Evolutionary conservation across 2,888 invertebrate species (phyloP).

Genomic region (Nezara viridula): DNA sequence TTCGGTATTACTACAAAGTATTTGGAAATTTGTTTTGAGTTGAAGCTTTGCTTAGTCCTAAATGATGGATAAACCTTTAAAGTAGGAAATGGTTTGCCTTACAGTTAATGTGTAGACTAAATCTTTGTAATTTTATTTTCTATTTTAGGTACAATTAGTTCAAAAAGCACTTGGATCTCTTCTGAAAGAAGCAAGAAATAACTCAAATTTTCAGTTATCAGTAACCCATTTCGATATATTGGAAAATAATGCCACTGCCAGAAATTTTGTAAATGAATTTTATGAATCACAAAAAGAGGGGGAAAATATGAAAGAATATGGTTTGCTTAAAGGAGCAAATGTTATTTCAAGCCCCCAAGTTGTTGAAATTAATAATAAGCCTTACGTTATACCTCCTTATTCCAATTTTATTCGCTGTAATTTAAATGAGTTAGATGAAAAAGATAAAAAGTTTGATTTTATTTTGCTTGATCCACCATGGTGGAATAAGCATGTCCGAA

Average conservation of each 20-base stretch:
- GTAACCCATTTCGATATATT: constrained; percentile 54
- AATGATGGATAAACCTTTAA: background rate
- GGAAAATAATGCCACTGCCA: constrained; percentile 69
- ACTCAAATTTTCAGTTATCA: constrained; percentile 66
- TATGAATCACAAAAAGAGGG: constrained; percentile 29
- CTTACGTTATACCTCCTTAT: constrained; percentile 78
- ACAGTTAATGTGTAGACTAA: background rate
- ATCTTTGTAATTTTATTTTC: constrained; percentile 42
- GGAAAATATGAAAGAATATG: constrained; percentile 54
- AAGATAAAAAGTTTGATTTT: constrained; percentile 78
- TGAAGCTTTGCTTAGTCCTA: background rate
- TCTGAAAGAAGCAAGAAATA: constrained; percentile 65
- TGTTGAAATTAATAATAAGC: constrained; percentile 70
- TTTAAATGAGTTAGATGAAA: constrained; percentile 71
- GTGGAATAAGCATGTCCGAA: constrained; percentile 94
- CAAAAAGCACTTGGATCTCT: constrained; percentile 66
- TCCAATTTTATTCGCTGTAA: constrained; percentile 79
- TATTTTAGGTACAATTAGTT: constrained; percentile 68
- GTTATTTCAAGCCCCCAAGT: constrained; percentile 71
- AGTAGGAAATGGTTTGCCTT: background rate
- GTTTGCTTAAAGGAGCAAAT: constrained; percentile 73
- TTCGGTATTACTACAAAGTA: background rate
- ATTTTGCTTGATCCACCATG: constrained; percentile 95
- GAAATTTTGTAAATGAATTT: constrained; percentile 49
- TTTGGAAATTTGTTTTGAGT: background rate